Evolutionary conservation across 2,888 invertebrate genomes (phyloP).

Genomic region (Rhopalosiphum nymphaeae): DNA sequence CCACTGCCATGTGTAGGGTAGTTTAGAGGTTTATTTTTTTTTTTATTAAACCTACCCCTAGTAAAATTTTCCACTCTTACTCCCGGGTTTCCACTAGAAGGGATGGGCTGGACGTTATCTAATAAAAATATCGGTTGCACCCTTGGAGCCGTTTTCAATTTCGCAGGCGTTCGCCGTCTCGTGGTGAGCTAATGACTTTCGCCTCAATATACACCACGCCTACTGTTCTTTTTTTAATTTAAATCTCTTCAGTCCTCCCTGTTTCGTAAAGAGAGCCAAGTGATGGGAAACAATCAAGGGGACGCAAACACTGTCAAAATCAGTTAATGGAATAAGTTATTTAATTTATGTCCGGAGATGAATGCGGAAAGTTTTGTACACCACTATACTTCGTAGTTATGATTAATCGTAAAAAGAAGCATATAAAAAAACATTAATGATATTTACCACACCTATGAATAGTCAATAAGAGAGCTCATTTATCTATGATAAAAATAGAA

Average conservation of each 20-base stretch:
- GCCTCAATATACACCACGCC: conserved; percentile 64
- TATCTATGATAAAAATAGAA: not conserved
- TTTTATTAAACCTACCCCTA: conserved; percentile 59
- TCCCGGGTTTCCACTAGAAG: conserved; percentile 18
- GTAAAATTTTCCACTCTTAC: conserved; percentile 56
- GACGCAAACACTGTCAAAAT: conserved; percentile 65
- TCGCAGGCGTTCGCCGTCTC: conserved; percentile 43
- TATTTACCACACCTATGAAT: conserved; percentile 34
- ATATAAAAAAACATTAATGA: conserved; percentile 23
- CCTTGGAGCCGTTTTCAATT: conserved; percentile 64
- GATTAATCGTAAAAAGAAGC: conserved; percentile 48
- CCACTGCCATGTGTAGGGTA: conserved; percentile 35
- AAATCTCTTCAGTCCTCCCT: conserved; percentile 56
- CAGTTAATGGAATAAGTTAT: conserved; percentile 65
- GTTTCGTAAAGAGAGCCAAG: conserved; percentile 39
- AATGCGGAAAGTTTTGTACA: conserved; percentile 59
- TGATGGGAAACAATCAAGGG: conserved; percentile 62
- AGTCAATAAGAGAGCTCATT: not conserved
- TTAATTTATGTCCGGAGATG: conserved; percentile 63
- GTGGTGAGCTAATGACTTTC: conserved; percentile 63
- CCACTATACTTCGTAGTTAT: conserved; percentile 46
- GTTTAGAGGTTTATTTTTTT: conserved; percentile 57
- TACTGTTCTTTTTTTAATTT: conserved; percentile 59
- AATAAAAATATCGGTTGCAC: conserved; percentile 65
- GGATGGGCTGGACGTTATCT: conserved; percentile 59